Evolutionary conservation across 2,113 vertebrate genomes (phyloP).

Genomic region (Trematocara variabile): DNA sequence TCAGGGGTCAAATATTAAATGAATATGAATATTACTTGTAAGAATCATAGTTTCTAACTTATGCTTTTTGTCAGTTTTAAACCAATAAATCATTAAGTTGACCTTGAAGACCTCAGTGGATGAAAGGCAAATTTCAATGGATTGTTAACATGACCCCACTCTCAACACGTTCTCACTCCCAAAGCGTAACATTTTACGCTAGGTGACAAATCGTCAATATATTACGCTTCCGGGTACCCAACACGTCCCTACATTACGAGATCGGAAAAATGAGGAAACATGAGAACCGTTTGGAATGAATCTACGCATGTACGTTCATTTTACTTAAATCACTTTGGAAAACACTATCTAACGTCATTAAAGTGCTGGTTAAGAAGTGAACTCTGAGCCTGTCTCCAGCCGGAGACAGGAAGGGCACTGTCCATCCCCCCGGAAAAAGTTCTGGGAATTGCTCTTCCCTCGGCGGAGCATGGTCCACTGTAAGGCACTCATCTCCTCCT

Average conservation of each 20-base stretch:
- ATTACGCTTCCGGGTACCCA: background rate
- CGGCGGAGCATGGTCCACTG: rapidly evolving
- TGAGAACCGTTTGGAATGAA: background rate
- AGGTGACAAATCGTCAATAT: background rate
- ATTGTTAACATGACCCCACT: background rate
- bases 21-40: background rate
- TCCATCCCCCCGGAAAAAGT: rapidly evolving
- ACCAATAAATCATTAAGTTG: background rate
- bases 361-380: background rate
- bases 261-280: rapidly evolving
- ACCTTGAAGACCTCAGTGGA: background rate
- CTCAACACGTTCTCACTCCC: background rate
- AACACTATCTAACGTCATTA: background rate
- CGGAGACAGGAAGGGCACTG: background rate
- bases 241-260: rapidly evolving
- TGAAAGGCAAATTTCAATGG: background rate
- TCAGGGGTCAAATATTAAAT: background rate
- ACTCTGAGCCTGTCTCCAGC: background rate
- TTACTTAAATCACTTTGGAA: background rate
- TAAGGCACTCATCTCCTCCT: background rate
- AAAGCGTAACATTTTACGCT: background rate
- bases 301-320: background rate
- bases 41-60: background rate
- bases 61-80: background rate
- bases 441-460: background rate